Evolutionary conservation across 2,888 invertebrate genomes (phyloP), one percentile per base, ranked within the genome.

Genomic region (Blastobasis adustella): DNA sequence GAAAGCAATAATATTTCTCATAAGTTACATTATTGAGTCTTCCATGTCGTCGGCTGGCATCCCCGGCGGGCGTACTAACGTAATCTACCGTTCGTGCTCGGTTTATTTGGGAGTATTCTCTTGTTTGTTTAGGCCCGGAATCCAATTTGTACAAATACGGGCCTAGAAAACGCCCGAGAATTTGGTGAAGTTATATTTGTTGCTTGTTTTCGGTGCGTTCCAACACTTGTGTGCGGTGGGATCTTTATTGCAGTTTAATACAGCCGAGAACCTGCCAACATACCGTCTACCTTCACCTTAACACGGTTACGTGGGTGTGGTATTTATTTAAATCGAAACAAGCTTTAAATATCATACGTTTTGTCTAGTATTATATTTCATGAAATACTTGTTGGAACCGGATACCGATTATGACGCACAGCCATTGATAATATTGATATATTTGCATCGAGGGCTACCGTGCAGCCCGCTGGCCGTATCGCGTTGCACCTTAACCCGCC

Each of bases 91-190:
- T 50, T 52, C 51, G 50, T 50, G 48, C 47, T 50, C 49, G 45
- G 53, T 52, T 53, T 56, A 45, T 45, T 53, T 47, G 52, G 49
- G 38, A 45, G 42, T 23, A 49, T 45, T 40, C 5, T 51, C 36
- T 51, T 55, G 49, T 59, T 60, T 62, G 50, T 52, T 57, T 57
- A 55, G 56, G 56, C 23, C 36, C 49, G 47, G 43, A 54, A 56
- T 58, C 53, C 49, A 55, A 63, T 58, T 60, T 58, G 44, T 40
- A 46, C 43, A 23, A 43, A 45, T 49, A 38, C 40, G 37, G 46
- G 46, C 9, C 43, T 39, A 23, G 43, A 10, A 10, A 42, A 49
- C 46, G 37, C 43, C 46, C 8, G 45, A 43, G 47, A 39, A 48
- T 46, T 52, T 39, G 37, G 49, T 10, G 36, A 23, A 38, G 47